These are phyloP conservation scores for Crotalus helleri DNA, from an alignment of 2,113 vertebrate species.

Conservation along the genomic window DNA sequence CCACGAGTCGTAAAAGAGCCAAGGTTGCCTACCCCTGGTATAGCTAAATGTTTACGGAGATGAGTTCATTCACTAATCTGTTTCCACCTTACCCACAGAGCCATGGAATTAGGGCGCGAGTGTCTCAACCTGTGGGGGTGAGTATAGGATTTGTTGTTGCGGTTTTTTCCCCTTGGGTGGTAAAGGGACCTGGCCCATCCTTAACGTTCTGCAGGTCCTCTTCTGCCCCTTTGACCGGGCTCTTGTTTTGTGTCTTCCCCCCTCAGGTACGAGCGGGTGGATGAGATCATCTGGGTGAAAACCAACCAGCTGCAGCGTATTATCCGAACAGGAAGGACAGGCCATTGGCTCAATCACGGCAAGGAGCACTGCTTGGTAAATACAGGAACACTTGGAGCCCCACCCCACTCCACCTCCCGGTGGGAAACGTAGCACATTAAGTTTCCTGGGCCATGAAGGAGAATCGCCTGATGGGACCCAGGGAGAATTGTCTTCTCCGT, in stretches of 20 bases:
- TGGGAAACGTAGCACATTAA: neutral
- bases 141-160: slow-evolving; percentile 38
- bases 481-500: too few relatives aligned
- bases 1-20: too few relatives aligned
- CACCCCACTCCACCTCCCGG: too few relatives aligned
- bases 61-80: neutral
- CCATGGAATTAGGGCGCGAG: slow-evolving; percentile 91
- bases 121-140: slow-evolving; percentile 92
- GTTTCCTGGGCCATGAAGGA: neutral
- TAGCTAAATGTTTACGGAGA: too few relatives aligned
- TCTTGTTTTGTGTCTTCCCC: neutral
- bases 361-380: slow-evolving; percentile 90
- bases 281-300: slow-evolving; percentile 96
- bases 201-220: neutral
- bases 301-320: slow-evolving; percentile 93
- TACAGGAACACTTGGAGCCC: neutral
- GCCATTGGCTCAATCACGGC: slow-evolving; percentile 91
- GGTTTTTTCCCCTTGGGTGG: neutral
- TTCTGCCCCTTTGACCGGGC: neutral
- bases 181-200: too few relatives aligned
- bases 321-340: slow-evolving; percentile 87
- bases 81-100: slow-evolving; percentile 65
- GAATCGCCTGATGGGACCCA: neutral
- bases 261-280: slow-evolving; percentile 83
- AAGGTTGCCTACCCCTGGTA: too few relatives aligned